Evolutionary conservation across 2,888 invertebrate species (phyloP), one percentile per base, ranked within the genome.

Genomic region (Idaea biselata): DNA sequence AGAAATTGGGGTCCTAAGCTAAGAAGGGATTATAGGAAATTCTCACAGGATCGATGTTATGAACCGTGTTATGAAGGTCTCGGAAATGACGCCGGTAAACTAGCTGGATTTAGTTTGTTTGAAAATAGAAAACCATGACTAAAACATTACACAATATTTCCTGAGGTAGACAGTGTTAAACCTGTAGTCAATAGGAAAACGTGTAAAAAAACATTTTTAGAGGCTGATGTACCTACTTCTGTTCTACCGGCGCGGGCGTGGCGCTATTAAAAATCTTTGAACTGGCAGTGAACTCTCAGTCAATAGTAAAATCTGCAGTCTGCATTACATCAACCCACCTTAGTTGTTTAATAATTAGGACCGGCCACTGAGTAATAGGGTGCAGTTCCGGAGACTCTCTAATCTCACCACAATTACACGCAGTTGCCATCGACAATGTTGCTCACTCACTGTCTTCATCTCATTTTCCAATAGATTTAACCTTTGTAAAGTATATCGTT

Each of bases 281-380:
- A 44, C 11, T 6, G 44, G 6, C 11, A 1, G 44, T 44, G 44
- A 44, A 14, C 14, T 11, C 0, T 44, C 44, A 8, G 44, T 3
- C 62, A 60, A 66, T 61, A 55, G 64, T 64, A 59, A 61, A 58
- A 60, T 63, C 63, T 44, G 44, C 8, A 44, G 14, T 44, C 44
- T 44, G 1, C 14, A 14, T 44, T 44, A 44, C 25, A 25, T 25
- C 3, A 25, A 25, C 25, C 25, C 5, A 11, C 44, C 44, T 14
- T 44, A 65, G 68, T 67, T 60, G 70, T 64, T 65, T 71, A 68
- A 71, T 69, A 60, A 69, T 65, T 69, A 72, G 71, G 66, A 64
- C 62, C 63, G 58, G 67, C 71, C 68, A 72, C 68, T 63, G 32
- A 69, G 68, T 75, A 79, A 80, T 75, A 78, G 69, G 75, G 75